A percentile compares a stretch with the other conserved stretches of the same genome.
Evolutionary conservation across 2,113 vertebrate genomes (phyloP).

Genomic region (Cynoglossus semilaevis): DNA sequence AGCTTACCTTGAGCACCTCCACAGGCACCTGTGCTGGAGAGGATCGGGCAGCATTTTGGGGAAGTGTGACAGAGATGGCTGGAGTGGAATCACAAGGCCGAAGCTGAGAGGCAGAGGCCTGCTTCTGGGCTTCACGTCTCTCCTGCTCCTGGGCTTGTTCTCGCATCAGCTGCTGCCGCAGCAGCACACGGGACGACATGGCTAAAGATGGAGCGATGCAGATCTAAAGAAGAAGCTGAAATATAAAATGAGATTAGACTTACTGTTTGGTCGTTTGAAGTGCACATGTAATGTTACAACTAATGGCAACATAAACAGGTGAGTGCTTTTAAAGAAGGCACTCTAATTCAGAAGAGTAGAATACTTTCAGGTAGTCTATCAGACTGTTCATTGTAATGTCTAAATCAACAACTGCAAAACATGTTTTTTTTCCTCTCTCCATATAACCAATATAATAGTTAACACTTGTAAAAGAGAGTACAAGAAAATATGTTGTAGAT

Average conservation of each 20-base stretch:
- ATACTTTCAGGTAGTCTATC: too few species aligned
- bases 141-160: conserved; percentile 89
- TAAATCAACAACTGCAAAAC: too few species aligned
- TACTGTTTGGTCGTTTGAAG: neutral
- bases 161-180: conserved; percentile 87
- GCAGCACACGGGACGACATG: conserved; percentile 82
- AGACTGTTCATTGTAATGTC: too few species aligned
- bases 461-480: too few species aligned
- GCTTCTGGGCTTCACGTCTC: conserved; percentile 81
- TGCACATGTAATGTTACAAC: neutral
- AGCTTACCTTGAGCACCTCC: conserved; percentile 85
- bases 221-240: conserved; percentile 49
- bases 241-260: neutral
- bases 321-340: too few species aligned
- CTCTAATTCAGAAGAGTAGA: too few species aligned
- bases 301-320: neutral
- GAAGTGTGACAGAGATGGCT: conserved; percentile 80
- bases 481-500: too few species aligned
- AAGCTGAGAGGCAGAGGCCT: conserved; percentile 74
- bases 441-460: too few species aligned
- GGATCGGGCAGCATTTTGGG: conserved; percentile 69
- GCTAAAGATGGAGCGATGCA: conserved; percentile 5
- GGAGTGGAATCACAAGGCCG: conserved; percentile 70
- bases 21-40: conserved; percentile 85
- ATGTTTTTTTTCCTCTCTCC: too few species aligned